Conservation (phyloP, 2,113 vertebrate genomes). For the Ploceus nigricollis region DNA sequence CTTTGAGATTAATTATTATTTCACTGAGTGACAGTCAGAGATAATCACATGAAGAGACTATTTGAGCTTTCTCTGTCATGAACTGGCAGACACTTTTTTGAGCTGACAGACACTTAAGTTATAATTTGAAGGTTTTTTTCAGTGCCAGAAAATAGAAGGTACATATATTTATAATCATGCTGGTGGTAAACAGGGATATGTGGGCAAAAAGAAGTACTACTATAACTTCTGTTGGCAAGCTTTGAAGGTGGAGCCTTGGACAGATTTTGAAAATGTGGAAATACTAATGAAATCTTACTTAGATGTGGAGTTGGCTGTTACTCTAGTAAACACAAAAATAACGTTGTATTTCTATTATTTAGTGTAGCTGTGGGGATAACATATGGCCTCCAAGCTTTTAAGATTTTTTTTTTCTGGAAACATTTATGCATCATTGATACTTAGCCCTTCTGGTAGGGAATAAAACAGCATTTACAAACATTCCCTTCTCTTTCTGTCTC, state of each 20-base stretch:
- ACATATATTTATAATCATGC: neutral
- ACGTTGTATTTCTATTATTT: neutral
- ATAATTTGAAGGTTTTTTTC: neutral
- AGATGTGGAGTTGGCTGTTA: neutral
- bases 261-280: neutral
- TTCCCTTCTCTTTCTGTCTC: neutral
- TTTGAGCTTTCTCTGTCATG: neutral
- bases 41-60: neutral
- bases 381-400: slow-evolving; percentile 21
- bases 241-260: neutral
- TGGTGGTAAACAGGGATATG: neutral
- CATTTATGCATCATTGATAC: slow-evolving; percentile 38
- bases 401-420: slow-evolving; percentile 20
- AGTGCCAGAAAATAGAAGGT: neutral
- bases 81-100: neutral
- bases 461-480: neutral
- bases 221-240: neutral
- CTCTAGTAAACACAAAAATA: neutral
- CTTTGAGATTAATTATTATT: neutral
- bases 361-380: neutral
- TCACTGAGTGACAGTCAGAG: neutral
- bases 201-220: neutral
- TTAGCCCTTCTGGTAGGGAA: slow-evolving; percentile 1
- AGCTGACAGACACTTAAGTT: neutral
- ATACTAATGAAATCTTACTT: slow-evolving; percentile 16